These are phyloP conservation scores for Drymodes brunneopygia DNA, from an alignment of 2,113 vertebrate genomes.

Conservation along the genomic window DNA sequence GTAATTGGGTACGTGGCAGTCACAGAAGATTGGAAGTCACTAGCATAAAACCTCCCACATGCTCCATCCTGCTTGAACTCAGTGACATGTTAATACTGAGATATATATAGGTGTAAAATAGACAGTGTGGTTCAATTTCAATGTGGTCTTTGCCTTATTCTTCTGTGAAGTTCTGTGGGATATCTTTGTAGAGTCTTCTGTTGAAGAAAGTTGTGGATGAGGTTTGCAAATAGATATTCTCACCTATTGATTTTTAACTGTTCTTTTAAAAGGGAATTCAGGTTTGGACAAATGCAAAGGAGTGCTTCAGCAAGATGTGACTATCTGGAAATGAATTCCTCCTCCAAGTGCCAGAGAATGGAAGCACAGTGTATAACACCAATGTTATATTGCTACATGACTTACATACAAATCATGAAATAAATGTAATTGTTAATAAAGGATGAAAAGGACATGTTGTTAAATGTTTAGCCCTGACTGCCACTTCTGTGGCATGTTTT, in stretches of 20 bases:
- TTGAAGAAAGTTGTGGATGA: background rate
- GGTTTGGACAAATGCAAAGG: conserved; percentile 95
- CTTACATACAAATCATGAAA: conserved; percentile 54
- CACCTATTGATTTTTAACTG: background rate
- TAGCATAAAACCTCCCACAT: background rate
- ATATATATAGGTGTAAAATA: background rate
- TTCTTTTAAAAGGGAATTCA: conserved; percentile 84
- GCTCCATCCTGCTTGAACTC: background rate
- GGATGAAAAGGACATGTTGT: conserved; percentile 62
- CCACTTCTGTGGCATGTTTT: conserved; percentile 52
- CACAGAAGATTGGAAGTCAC: background rate
- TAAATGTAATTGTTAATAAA: conserved; percentile 62
- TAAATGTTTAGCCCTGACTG: conserved; percentile 39
- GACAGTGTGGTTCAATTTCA: background rate
- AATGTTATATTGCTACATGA: conserved; percentile 57
- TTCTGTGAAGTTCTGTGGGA: background rate
- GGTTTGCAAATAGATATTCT: background rate
- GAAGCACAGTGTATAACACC: conserved; percentile 73
- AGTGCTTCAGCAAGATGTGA: conserved; percentile 97
- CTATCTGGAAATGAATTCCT: conserved; percentile 49
- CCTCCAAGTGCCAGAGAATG: conserved; percentile 69
- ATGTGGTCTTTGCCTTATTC: background rate
- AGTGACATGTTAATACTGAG: background rate
- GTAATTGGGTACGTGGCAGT: background rate
- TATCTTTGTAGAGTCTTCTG: background rate